Evolutionary conservation across 2,113 vertebrate genomes (phyloP).

Genomic region (Gulo gulo): DNA sequence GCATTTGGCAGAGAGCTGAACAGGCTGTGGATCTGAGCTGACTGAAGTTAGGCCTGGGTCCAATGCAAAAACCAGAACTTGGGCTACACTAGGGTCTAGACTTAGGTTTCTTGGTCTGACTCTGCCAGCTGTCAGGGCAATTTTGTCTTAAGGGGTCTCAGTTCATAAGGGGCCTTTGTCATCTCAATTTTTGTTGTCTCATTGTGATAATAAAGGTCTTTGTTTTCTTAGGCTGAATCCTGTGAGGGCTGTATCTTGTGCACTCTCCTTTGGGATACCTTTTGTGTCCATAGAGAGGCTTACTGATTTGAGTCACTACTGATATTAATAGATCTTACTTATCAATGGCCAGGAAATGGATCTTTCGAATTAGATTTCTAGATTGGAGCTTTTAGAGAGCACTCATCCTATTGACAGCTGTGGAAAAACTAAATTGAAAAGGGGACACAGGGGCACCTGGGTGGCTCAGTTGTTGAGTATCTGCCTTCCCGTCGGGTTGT

Average conservation of each 20-base stretch:
- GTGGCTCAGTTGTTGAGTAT: no score
- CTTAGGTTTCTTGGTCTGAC: background rate
- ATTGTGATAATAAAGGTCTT: background rate
- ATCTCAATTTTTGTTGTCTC: background rate
- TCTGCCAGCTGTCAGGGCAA: background rate
- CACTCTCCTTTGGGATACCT: background rate
- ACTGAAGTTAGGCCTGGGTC: background rate
- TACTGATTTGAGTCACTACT: background rate
- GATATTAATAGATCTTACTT: background rate
- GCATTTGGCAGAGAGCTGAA: background rate
- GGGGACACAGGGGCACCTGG: background rate
- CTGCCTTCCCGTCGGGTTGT: no score
- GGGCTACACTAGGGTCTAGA: background rate
- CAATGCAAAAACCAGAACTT: background rate
- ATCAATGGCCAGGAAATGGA: background rate
- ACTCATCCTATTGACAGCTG: background rate
- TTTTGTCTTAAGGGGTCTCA: background rate
- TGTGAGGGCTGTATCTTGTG: background rate
- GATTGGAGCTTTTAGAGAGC: background rate
- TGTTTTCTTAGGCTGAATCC: background rate
- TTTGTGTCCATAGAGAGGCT: background rate
- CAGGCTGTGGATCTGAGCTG: background rate
- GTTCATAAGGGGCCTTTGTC: background rate
- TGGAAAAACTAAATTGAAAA: background rate
- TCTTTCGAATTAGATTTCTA: background rate